phyloP scores from a whole-genome alignment of 2,113 vertebrate genomes.

The Galemys pyrenaicus region DNA sequence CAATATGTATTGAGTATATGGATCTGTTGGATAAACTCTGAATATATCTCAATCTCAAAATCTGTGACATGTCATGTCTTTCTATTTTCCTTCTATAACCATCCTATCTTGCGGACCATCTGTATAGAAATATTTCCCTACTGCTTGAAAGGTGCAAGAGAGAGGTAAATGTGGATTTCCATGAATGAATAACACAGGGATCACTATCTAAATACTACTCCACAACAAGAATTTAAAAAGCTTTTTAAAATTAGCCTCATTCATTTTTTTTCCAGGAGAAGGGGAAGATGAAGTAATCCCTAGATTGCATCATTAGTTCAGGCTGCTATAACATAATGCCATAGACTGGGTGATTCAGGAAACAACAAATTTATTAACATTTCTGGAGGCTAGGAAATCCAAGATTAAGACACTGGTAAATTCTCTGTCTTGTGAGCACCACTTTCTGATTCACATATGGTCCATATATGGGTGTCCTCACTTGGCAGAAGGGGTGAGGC shows the following conservation, averaged over 20 bases:
- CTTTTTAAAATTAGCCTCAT: neutral
- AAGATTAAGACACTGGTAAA: neutral
- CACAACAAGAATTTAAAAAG: neutral
- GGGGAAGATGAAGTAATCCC: neutral
- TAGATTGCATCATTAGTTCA: neutral
- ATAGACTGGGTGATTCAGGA: neutral
- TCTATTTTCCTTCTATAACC: constrained; percentile 37
- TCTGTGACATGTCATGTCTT: constrained; percentile 8
- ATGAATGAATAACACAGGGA: neutral
- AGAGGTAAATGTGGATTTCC: neutral
- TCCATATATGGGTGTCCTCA: neutral
- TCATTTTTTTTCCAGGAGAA: constrained; percentile 39
- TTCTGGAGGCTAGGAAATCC: neutral
- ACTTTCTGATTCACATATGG: neutral
- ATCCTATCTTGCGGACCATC: neutral
- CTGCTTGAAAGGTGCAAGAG: neutral
- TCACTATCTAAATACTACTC: constrained; percentile 19
- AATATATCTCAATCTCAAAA: constrained; percentile 42
- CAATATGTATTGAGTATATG: neutral
- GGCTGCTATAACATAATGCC: neutral
- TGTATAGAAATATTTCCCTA: constrained; percentile 30
- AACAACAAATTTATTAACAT: neutral
- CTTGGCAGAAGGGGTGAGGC: neutral
- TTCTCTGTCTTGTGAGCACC: neutral
- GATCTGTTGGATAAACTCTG: too few relatives aligned